Percentiles rank a stretch among this genome's conserved stretches.
phyloP scores from a whole-genome alignment of 2,113 vertebrate genomes.

The Arizona elegans region DNA sequence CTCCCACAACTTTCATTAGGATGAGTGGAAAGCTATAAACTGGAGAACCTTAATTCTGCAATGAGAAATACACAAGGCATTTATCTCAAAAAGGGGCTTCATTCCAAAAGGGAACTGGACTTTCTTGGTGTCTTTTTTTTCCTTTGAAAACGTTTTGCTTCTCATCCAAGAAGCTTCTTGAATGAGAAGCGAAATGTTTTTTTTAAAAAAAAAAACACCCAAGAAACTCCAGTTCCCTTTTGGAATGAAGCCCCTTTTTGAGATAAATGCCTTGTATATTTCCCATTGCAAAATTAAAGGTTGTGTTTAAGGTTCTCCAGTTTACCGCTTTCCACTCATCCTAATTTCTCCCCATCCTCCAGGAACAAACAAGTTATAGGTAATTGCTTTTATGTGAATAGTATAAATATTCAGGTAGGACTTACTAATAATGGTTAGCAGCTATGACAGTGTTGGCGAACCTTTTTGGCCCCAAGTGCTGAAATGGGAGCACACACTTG shows the following conservation, averaged over 20 bases:
- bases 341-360: neutral
- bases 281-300: neutral
- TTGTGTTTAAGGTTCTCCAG: neutral
- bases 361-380: neutral
- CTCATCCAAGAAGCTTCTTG: too few relatives aligned
- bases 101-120: too few relatives aligned
- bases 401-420: neutral
- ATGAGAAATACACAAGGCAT: constrained; percentile 19
- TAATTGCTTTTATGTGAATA: neutral
- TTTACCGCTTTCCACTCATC: neutral
- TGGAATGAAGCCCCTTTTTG: neutral
- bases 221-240: neutral
- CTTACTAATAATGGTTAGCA: neutral
- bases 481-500: too few relatives aligned
- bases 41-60: neutral
- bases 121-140: too few relatives aligned
- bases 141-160: too few relatives aligned
- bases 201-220: neutral
- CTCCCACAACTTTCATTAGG: too few relatives aligned
- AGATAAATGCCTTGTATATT: constrained; percentile 24
- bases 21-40: too few relatives aligned
- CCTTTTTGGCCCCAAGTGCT: too few relatives aligned
- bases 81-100: neutral
- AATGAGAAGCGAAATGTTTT: neutral
- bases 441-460: neutral